Evolutionary conservation across 1,140 invertebrate species (phyloP), one percentile per base, ranked within the genome.

Genomic region (Lethrus apterus): DNA sequence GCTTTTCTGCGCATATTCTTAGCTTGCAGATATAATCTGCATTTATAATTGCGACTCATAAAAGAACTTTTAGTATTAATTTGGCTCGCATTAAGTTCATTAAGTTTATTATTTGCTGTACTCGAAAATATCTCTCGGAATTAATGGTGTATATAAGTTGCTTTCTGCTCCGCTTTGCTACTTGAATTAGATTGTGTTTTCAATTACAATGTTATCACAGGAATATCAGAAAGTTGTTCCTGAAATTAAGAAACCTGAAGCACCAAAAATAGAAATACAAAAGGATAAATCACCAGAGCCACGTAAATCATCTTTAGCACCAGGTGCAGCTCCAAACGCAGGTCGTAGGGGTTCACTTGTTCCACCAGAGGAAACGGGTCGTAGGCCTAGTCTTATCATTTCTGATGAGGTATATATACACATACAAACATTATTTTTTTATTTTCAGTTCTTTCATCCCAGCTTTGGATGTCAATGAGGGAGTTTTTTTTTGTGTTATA

Each of bases 351-450:
- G 89, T 17, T 91, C 88, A 8, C 76, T 91, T 33, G 84, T 92
- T 63, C 86, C 86, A 31, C 83, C 83, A 7, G 87, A 89, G 61
- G 85, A 84, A 66, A 83, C 81, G 68, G 86, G 82, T 55, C 77
- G 88, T 57, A 77, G 89, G 56, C 85, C 89, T 48, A 90, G 87
- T 58, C 75, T 93, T 51, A 86, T 93, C 58, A 91, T 93, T 65
- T 89, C 87, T 67, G 90, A 94, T 69, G 90, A 94, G 86, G 91
- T 94, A 81, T 73, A 69, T 21, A 40, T 33, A 9, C 11, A n/a
- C n/a, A n/a, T n/a, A 44, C 31, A 32, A 23, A 15, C 13, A 5
- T 33, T n/a, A n/a, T n/a, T n/a, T n/a, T n/a, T n/a, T n/a, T n/a
- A n/a, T n/a, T n/a, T n/a, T n/a, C n/a, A n/a, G n/a, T n/a, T n/a